A percentile compares a stretch with the other conserved stretches of the same genome.
These are phyloP conservation scores for Drosophila cognata DNA, from an alignment of 2,888 invertebrate genomes.

Conservation along the genomic window DNA sequence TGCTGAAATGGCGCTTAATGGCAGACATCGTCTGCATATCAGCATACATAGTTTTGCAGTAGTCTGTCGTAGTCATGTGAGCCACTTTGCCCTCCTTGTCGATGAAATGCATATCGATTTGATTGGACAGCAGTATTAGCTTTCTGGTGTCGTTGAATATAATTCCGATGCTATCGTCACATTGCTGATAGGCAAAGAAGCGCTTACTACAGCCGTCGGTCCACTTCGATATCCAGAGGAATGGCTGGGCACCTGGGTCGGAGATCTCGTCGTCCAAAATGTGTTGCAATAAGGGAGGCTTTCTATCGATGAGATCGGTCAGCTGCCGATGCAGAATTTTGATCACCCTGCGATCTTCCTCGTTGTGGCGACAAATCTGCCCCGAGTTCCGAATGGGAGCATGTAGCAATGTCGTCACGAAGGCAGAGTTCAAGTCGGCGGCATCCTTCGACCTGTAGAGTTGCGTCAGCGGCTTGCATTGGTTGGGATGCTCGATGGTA, in stretches of 20 bases:
- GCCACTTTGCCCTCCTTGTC: constrained; percentile 95
- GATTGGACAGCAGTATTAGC: constrained; percentile 95
- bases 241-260: constrained; percentile 97
- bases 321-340: constrained; percentile 74
- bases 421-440: too few species aligned
- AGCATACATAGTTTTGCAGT: constrained; percentile 86
- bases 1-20: accelerated
- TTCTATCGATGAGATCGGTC: constrained; percentile 81
- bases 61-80: constrained; percentile 93
- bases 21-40: too few species aligned
- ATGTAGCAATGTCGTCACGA: too few species aligned
- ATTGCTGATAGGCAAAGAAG: constrained; percentile 99
- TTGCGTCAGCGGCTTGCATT: constrained; percentile 75
- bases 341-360: too few species aligned
- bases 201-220: constrained; percentile 99
- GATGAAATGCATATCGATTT: constrained; percentile 97
- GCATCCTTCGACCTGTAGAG: too few species aligned
- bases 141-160: constrained; percentile 99
- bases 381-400: too few species aligned
- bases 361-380: constrained; percentile 68
- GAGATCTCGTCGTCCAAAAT: constrained; percentile 93
- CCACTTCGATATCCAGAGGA: constrained; percentile 99
- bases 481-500: constrained; percentile 68
- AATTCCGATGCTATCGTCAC: constrained; percentile 99
- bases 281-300: constrained; percentile 86